These are phyloP conservation scores for Aproaerema taeniolella DNA, from an alignment of 2,888 invertebrate genomes.

Conservation along the genomic window DNA sequence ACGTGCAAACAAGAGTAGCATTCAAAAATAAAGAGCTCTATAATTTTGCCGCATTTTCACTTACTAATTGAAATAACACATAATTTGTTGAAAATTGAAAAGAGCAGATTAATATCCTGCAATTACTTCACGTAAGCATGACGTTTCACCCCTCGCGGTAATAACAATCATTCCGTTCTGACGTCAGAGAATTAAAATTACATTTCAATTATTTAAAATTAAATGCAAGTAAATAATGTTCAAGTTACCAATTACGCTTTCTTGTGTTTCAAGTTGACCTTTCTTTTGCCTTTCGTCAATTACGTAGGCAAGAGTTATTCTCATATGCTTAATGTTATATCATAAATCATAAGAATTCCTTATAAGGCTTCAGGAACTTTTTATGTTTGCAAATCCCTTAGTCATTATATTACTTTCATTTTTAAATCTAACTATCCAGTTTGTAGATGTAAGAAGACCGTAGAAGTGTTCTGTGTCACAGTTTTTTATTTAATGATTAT, in stretches of 20 bases:
- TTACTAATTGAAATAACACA: neutral
- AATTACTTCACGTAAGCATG: conserved; percentile 32
- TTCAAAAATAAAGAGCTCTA: no score
- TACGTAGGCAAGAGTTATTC: conserved; percentile 21
- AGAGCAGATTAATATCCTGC: neutral
- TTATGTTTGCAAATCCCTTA: conserved; percentile 4
- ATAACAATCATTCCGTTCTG: conserved; percentile 36
- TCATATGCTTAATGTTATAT: conserved; percentile 12
- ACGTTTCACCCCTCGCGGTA: conserved; percentile 31
- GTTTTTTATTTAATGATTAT: no score
- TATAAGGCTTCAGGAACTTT: conserved; percentile 4
- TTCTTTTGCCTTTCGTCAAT: conserved; percentile 47
- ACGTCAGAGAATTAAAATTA: conserved; percentile 42
- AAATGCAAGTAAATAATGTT: conserved; percentile 31
- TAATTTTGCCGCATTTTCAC: no score
- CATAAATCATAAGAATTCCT: conserved; percentile 9
- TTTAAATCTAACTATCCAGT: no score
- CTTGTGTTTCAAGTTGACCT: conserved; percentile 46
- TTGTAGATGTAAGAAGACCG: no score
- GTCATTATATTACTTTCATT: no score
- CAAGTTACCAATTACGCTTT: conserved; percentile 37
- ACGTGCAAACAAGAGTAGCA: no score
- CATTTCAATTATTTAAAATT: conserved; percentile 25
- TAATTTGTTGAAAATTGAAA: no score
- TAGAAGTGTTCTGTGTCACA: no score